phyloP scores from a whole-genome alignment of 1,140 invertebrate species.

The Olivierus martensii region DNA sequence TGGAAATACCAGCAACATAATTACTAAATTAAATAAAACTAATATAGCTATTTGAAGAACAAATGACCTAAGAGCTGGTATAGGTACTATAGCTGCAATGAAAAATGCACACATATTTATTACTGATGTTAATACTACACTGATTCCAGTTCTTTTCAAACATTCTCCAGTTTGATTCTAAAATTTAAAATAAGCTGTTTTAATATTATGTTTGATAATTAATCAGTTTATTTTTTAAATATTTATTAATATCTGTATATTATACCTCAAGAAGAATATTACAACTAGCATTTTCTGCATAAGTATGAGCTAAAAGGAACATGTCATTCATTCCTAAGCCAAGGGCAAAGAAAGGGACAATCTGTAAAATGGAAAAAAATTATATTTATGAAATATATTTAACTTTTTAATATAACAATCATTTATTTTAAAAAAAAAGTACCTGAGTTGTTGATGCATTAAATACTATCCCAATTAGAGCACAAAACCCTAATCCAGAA shows the following conservation, averaged over 20 bases:
- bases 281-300: neutral
- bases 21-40: conserved; percentile 70
- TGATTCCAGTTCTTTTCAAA: conserved; percentile 69
- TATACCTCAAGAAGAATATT: neutral
- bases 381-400: neutral
- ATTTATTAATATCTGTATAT: no score
- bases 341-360: conserved; percentile 83
- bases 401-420: neutral
- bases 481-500: conserved; percentile 86
- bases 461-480: conserved; percentile 82
- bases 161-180: conserved; percentile 65
- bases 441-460: conserved; percentile 93
- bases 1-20: conserved; percentile 79
- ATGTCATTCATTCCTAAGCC: conserved; percentile 88
- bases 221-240: no score
- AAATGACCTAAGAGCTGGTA: conserved; percentile 85
- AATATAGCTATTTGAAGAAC: conserved; percentile 80
- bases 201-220: no score
- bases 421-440: conserved; percentile 3
- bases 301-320: conserved; percentile 67
- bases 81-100: conserved; percentile 79
- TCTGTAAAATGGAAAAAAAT: conserved; percentile 31
- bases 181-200: no score
- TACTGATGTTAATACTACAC: conserved; percentile 66
- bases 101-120: conserved; percentile 66